phyloP scores from a whole-genome alignment of 2,797 vertebrate genomes.

The Sebastolobus altivelis region DNA sequence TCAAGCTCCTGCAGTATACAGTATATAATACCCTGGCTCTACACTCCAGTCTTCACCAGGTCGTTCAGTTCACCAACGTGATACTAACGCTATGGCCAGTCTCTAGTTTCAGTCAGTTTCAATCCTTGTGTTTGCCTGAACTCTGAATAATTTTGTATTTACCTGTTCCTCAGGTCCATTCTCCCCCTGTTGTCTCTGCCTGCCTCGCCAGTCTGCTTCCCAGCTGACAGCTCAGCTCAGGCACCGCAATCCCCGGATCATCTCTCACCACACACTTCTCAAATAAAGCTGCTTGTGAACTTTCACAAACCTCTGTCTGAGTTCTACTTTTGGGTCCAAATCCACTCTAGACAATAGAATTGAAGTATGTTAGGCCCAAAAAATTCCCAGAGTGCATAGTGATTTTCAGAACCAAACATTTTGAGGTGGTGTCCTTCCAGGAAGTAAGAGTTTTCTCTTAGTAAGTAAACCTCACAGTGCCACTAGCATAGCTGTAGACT shows the following conservation, averaged over 20 bases:
- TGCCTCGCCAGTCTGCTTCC: neutral
- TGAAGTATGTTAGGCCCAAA: no score
- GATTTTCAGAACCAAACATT: neutral
- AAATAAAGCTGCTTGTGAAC: neutral
- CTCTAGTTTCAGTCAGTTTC: neutral
- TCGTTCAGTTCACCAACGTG: neutral
- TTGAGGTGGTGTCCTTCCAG: neutral
- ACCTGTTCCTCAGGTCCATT: neutral
- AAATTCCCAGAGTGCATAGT: neutral
- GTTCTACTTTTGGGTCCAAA: neutral
- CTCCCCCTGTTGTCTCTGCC: neutral
- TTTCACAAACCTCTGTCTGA: neutral
- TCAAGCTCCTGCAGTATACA: neutral
- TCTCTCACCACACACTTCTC: constrained; percentile 1
- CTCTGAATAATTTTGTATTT: neutral
- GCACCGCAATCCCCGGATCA: neutral
- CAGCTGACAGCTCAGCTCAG: neutral
- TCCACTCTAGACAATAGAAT: neutral
- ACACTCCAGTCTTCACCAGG: neutral
- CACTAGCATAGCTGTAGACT: neutral
- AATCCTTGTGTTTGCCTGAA: neutral
- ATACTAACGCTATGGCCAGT: neutral
- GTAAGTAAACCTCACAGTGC: neutral
- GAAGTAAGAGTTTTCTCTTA: neutral
- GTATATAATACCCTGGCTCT: neutral